These are phyloP conservation scores for Girardia tigrina DNA, from an alignment of 2,888 invertebrate genomes.

Conservation along the genomic window DNA sequence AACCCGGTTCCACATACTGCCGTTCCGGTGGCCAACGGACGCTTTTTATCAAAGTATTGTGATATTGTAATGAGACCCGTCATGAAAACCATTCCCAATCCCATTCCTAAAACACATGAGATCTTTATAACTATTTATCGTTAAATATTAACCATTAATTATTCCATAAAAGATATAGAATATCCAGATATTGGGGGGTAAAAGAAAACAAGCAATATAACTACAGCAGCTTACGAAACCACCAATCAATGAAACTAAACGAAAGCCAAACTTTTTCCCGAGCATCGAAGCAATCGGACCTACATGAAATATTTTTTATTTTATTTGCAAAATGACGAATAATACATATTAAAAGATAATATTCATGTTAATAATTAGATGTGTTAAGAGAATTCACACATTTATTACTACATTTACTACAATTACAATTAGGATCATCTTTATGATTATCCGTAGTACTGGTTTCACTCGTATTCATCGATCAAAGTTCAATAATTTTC, in stretches of 20 bases:
- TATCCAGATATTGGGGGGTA: neutral
- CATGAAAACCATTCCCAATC: slow-evolving; percentile 19
- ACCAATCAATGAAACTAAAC: neutral
- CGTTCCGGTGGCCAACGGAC: neutral
- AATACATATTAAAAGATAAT: too few species aligned
- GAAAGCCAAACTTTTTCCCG: neutral
- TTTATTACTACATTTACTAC: too few species aligned
- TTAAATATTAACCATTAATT: neutral
- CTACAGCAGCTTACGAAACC: neutral
- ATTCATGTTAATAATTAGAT: too few species aligned
- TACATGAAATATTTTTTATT: too few species aligned
- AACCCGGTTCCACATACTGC: neutral
- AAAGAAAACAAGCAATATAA: neutral
- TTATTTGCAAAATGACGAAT: too few species aligned
- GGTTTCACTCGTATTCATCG: too few species aligned
- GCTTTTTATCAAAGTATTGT: slow-evolving; percentile 1
- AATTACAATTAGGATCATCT: too few species aligned
- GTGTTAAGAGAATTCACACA: too few species aligned
- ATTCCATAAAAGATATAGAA: slow-evolving; percentile 15
- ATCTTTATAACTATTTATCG: neutral
- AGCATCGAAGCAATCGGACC: slow-evolving; percentile 5
- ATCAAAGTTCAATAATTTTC: too few species aligned
- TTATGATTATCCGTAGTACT: too few species aligned
- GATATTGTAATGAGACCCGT: neutral
- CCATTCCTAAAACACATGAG: neutral